Base-by-base conservation (phyloP, 2,797 vertebrate species). In the Melanogrammus aeglefinus region DNA sequence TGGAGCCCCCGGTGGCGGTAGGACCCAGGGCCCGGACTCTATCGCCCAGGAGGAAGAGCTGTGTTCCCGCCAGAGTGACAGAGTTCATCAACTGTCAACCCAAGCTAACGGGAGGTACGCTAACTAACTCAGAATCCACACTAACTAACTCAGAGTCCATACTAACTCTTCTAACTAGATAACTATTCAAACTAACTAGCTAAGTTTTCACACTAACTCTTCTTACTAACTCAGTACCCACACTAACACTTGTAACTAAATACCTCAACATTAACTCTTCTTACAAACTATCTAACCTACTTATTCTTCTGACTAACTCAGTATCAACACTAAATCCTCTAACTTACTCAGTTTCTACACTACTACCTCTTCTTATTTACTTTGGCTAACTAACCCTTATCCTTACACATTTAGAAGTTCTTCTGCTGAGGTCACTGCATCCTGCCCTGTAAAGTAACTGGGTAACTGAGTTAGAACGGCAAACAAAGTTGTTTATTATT, bases 11-110 rank as follows among this genome's bases (percentile, higher is more conserved):
- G 57, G 16, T 81, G 66, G 21, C 66, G 2, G 12, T 14, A 78
- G 38, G 41, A 18, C 33, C 41, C 71, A 29, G 10, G 41, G 31
- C 80, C 69, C 84, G 41, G 82, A 82, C 33, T 31, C 39, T 83
- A 31, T 41, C 80, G 72, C 80, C 85, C 76, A 72, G 82, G 79
- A 81, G 89, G 66, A 93, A 92, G 80, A 88, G 89, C 80, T 63
- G 75, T 0, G 47, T 76, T 31, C 82, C 81, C 36, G 86, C 85
- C 79, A 94, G 88, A 86, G 94, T 94, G 81, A 93, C 97, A 0
- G 95, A 96, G 85, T 99, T 98, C 87, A 93, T 97, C 80, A 99
- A 99, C 93, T 99, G 97, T 89, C 96, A 97, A 4, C 94, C 96
- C 86, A 98, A 96, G 93, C 94, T 97, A 73, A 95, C 96, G 84